Base-by-base conservation (phyloP, 2,888 invertebrate genomes). In the Graphium colonna region DNA sequence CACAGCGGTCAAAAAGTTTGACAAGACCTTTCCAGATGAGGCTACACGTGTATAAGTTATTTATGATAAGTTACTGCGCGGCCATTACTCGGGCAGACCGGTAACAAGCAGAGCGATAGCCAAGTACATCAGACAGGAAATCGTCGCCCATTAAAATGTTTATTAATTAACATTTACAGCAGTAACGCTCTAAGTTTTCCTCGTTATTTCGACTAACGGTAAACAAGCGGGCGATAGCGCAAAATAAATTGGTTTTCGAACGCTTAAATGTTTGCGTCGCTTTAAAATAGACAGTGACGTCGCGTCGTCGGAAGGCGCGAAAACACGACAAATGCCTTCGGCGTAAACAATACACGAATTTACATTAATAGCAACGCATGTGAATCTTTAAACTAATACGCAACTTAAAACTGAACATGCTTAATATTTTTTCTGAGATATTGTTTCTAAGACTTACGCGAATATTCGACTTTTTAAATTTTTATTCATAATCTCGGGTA, bases 101-200 rank as follows among this genome's bases (percentile, higher is more conserved):
- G 31, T 31, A 31, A 31, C 31, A 10, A 31, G 10, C 10, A 10
- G 31, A 31, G 31, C 31, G 8, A 31, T 31, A 7, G 31, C 31
- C 31, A 31, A 31, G 21, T 21, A 21, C 31, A 10, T 7, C 31
- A 21, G 36, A 13, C 36, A 36, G 36, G 36, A 36, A 36, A 36
- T 36, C 36, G 42, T 42, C 44, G 38, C 26, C 21, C n/a, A 17
- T 38, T 43, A 16, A 33, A 42, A 47, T 26, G 43, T 16, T 51
- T 38, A 44, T 51, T 51, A 39, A 44, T 44, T 39, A 38, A 36
- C n/a, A 51, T 45, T 51, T 39, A 44, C 39, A 26, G 38, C 39
- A n/a, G 28, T 21, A 36, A 10, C 36, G 5, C 1, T 36, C n/a
- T 31, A 33, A 15, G 43, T 53, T 53, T 53, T 53, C 53, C 53